phyloP scores from a whole-genome alignment of 2,888 invertebrate genomes.

The Perizoma affinitatum region DNA sequence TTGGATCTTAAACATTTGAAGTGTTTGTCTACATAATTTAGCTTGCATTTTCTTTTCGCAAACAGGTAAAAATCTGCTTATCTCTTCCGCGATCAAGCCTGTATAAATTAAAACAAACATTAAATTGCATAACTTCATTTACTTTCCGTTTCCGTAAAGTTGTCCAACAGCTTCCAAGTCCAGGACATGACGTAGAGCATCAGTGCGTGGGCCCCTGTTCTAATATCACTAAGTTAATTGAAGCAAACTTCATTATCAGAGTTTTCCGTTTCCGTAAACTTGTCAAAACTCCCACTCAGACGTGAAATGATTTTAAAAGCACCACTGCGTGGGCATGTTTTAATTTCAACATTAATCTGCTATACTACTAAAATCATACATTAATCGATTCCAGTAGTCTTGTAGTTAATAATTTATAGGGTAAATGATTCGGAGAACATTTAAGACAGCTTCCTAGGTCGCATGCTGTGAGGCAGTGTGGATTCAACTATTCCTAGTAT shows the following conservation, averaged over 20 bases:
- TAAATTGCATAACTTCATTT: constrained; percentile 19
- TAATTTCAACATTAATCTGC: constrained; percentile 8
- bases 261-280: constrained; percentile 16
- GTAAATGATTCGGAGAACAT: constrained; percentile 1
- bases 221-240: neutral
- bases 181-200: constrained; percentile 15
- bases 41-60: constrained; percentile 4
- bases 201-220: constrained; percentile 20
- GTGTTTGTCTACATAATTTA: neutral
- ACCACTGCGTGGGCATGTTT: constrained; percentile 20
- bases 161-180: constrained; percentile 12
- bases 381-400: neutral
- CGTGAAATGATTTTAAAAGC: constrained; percentile 1
- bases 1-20: too few species aligned
- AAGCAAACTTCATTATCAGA: neutral
- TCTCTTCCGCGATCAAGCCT: constrained; percentile 9
- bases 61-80: constrained; percentile 1
- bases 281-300: constrained; percentile 10
- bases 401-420: constrained; percentile 3
- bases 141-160: constrained; percentile 19
- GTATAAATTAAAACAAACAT: constrained; percentile 13
- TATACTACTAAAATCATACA: too few species aligned
- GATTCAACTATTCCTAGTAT: too few species aligned
- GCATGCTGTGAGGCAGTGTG: neutral
- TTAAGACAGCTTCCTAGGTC: constrained; percentile 15